Percentiles rank a stretch among this genome's conserved stretches.
phyloP scores from a whole-genome alignment of 2,797 vertebrate species.

The Emys orbicularis region DNA sequence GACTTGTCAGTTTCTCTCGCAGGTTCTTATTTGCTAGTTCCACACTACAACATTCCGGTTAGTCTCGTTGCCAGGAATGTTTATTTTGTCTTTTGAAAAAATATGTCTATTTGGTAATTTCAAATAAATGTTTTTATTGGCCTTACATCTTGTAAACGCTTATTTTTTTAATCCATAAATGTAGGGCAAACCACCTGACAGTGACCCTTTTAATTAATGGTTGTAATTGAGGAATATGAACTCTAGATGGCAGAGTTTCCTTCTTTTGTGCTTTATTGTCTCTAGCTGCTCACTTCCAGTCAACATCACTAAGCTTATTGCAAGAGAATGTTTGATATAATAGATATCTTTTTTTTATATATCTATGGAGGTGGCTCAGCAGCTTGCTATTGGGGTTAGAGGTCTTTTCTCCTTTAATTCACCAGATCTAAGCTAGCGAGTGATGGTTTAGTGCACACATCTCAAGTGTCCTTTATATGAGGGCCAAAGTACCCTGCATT shows the following conservation, averaged over 20 bases:
- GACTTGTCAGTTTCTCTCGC: background rate
- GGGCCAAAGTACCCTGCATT: background rate
- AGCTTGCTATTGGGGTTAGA: background rate
- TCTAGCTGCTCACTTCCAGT: too few relatives aligned
- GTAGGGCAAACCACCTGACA: background rate
- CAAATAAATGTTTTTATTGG: fast-evolving
- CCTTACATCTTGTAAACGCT: background rate
- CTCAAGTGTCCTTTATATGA: background rate
- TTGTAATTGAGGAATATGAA: slow-evolving; percentile 22
- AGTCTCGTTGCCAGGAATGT: background rate
- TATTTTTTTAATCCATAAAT: background rate
- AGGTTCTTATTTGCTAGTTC: background rate
- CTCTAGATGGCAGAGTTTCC: slow-evolving; percentile 70
- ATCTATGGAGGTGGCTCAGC: background rate
- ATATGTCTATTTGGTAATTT: background rate
- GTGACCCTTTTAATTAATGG: fast-evolving
- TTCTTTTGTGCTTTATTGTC: background rate
- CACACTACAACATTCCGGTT: background rate
- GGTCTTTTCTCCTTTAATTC: background rate
- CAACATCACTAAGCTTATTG: background rate
- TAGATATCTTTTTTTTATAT: too few relatives aligned
- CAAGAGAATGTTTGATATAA: background rate
- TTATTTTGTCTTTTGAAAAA: background rate
- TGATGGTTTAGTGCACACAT: background rate
- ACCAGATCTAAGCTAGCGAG: background rate